Evolutionary conservation across 2,113 vertebrate species (phyloP).

Genomic region (Nerophis ophidion): DNA sequence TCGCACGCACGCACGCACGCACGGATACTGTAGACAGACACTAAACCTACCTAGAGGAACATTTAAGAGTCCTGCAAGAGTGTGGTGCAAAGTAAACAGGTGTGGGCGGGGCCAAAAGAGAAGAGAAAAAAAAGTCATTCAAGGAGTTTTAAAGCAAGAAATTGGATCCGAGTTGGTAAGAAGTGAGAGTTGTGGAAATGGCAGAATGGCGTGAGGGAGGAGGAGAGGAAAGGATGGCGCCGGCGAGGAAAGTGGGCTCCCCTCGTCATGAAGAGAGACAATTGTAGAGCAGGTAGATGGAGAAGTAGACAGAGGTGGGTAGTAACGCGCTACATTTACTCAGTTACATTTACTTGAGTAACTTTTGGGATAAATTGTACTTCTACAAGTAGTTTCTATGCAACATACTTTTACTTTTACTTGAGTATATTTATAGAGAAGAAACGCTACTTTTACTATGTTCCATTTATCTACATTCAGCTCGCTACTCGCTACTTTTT

Average conservation of each 20-base stretch:
- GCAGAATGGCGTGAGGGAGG: slow-evolving; percentile 33
- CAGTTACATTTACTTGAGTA: no score
- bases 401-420: no score
- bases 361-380: no score
- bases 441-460: no score
- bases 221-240: slow-evolving; percentile 37
- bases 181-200: slow-evolving; percentile 46
- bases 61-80: slow-evolving; percentile 73
- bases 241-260: slow-evolving; percentile 51
- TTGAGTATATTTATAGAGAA: no score
- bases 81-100: slow-evolving; percentile 71
- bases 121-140: slow-evolving; percentile 65
- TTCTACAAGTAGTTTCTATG: no score
- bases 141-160: slow-evolving; percentile 53
- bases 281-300: slow-evolving; percentile 77
- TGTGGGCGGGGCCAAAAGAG: slow-evolving; percentile 65
- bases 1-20: no score
- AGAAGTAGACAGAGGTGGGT: no score
- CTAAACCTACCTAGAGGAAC: slow-evolving; percentile 75
- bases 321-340: no score
- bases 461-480: no score
- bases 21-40: slow-evolving; percentile 75
- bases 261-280: slow-evolving; percentile 70
- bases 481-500: no score
- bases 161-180: slow-evolving; percentile 67